phyloP scores from a whole-genome alignment of 2,113 vertebrate genomes.

The Lanius collurio region DNA sequence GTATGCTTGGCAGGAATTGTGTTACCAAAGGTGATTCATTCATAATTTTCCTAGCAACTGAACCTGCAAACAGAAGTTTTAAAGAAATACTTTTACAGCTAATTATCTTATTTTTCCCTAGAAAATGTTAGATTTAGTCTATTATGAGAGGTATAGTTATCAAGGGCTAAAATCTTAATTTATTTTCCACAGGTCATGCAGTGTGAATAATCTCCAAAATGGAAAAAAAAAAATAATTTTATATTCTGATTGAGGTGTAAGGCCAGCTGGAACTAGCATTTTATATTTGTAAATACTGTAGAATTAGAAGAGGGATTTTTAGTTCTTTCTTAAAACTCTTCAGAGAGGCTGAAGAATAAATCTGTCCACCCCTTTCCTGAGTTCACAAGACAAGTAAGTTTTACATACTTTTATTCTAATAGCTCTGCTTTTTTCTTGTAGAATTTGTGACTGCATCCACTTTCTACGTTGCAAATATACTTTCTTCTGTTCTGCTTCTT shows the following conservation, averaged over 20 bases:
- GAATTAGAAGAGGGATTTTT: not conserved
- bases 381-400: not conserved
- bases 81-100: not conserved
- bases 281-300: not conserved
- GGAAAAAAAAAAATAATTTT: accelerated
- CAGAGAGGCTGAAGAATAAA: not conserved
- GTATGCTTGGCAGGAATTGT: not conserved
- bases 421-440: not conserved
- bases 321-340: not conserved
- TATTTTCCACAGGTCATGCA: not conserved
- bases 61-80: not conserved
- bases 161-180: not conserved
- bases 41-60: not conserved
- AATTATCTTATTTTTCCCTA: not conserved
- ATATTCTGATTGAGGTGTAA: not conserved
- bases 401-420: not conserved
- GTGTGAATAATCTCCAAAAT: not conserved
- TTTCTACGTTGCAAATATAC: not conserved
- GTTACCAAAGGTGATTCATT: not conserved
- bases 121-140: not conserved
- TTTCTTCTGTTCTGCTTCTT: not conserved
- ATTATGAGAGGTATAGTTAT: not conserved
- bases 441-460: not conserved
- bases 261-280: not conserved
- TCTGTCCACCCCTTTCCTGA: not conserved